Conservation (phyloP, 2,113 vertebrate genomes). For the Oreochromis spilurus region DNA sequence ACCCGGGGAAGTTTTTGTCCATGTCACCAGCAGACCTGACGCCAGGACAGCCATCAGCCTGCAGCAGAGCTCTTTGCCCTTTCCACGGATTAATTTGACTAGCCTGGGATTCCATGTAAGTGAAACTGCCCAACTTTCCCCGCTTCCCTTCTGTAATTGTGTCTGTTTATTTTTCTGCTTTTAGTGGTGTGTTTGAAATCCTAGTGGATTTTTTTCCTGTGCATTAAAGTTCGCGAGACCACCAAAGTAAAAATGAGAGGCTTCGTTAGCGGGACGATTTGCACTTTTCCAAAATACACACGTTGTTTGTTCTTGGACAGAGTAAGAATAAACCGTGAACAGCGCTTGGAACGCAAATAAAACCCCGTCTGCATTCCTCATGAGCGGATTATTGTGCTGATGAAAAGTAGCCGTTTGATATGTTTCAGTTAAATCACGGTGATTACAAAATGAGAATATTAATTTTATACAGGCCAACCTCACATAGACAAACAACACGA, state of each 20-base stretch:
- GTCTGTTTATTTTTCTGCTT: background rate
- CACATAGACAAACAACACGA: background rate
- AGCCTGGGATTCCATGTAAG: conserved; percentile 75
- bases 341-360: background rate
- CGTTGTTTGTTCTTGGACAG: background rate
- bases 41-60: conserved; percentile 55
- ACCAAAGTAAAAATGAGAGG: background rate
- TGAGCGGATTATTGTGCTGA: no score
- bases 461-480: no score
- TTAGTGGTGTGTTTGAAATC: background rate
- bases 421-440: background rate
- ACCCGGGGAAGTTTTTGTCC: conserved; percentile 69
- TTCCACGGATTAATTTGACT: conserved; percentile 76
- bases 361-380: background rate
- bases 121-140: conserved; percentile 12
- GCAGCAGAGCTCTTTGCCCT: conserved; percentile 35
- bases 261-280: background rate
- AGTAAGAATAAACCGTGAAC: background rate
- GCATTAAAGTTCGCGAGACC: background rate
- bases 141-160: background rate
- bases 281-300: background rate
- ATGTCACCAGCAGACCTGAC: conserved; percentile 68
- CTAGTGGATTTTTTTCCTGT: background rate
- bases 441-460: background rate
- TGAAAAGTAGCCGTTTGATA: background rate